Base-by-base conservation (phyloP, 2,113 vertebrate genomes). In the Tetrao urogallus region DNA sequence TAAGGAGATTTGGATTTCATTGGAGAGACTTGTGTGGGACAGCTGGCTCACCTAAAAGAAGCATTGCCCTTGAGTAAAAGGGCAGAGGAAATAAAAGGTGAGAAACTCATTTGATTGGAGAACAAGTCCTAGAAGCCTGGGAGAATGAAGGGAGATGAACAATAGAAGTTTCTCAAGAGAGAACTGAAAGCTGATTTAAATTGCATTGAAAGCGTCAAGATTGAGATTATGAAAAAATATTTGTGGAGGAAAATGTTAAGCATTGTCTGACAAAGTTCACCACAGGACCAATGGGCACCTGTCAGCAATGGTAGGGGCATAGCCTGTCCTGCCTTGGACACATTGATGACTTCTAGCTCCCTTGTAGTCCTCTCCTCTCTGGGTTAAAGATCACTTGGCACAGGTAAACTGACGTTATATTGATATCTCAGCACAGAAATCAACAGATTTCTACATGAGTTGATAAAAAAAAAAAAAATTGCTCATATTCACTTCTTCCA, bases 271-370 rank as follows among this genome's bases (percentile, higher is more conserved):
- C 12, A 21, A 18, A 2, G 6, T 11, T 56, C 8, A 47, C 64
- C 48, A 25, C 6, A 65, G 76, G 43, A 10, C 28, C 40, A 42
- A 11, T 5, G 7, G 12, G 56, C 3, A 22, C 48, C 8, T 30
- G 18, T 13, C 56, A 47, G 57, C 2, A 30, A 56, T 0, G 6
- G 13, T 0, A 34, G 58, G 36, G 69, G 58, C 18, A 30, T 12
- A 28, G 10, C 13, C 38, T 9, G 6, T n/a, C 32, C 54, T 90
- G 43, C 12, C 60, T 43, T 52, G 18, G 45, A 7, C 28, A 30
- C 67, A 80, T 14, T 18, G 43, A 15, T 45, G 34, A 22, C 18
- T 21, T 34, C 18, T 66, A 57, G 7, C 61, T 84, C 18, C 38
- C 36, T 47, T 72, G 36, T 27, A 48, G 9, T 25, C 8, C 71